Evolutionary conservation across 2,113 vertebrate species (phyloP), one percentile per base, ranked within the genome.

Genomic region (Dasyurus viverrinus): DNA sequence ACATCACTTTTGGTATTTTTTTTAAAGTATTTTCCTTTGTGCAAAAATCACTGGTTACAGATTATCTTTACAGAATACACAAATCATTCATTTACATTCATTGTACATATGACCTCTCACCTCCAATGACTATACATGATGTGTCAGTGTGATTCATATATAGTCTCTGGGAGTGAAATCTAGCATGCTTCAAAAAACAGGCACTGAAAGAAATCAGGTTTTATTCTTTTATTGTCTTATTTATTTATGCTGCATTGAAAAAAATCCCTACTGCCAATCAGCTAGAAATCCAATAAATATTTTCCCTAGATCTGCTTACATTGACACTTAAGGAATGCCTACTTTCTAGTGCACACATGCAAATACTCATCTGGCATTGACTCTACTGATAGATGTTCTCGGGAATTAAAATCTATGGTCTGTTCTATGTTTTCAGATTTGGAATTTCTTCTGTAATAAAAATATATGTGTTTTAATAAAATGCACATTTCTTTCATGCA

Each of bases 381-480:
- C 89, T 90, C 89, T 36, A 91, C n/a, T 60, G 26, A 76, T 89
- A 7, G 53, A 90, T 90, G n/a, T 93, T 97, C 93, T 92, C 9
- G 93, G 90, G 53, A 53, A 68, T 89, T 95, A 95, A 55, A 94
- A 68, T 92, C 9, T 48, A 48, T 91, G 91, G 26, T 46, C 14
- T 91, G 11, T 93, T 92, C 50, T 8, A n/a, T 24, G 90, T n/a
- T 93, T 94, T 24, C 25, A 93, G 54, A 91, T 93, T 46, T 84
- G 84, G 92, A 22, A 96, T 96, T 92, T 92, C 25, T 95, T 27
- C 9, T 93, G 0, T 91, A 26, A 91, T 92, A 94, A 95, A 94
- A 76, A 53, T 91, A 96, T 84, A 84, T 42, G 68, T 50, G 14
- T 42, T 93, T 92, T 94, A 93, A 52, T 93, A 89, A 95, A 57